Evolutionary conservation across 2,113 vertebrate genomes (phyloP).

Genomic region (Elgaria multicarinata): DNA sequence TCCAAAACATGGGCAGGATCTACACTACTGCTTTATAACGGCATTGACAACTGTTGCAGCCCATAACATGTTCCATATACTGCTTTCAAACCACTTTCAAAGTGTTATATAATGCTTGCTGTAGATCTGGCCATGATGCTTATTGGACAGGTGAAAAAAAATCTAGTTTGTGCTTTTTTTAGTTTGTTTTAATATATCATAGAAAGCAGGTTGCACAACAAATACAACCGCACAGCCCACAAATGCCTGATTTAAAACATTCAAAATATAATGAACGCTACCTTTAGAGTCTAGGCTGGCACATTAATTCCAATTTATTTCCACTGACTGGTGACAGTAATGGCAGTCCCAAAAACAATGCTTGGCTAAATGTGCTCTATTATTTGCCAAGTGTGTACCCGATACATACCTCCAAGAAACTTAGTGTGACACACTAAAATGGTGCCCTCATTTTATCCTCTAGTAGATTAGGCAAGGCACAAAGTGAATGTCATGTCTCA

Average conservation of each 20-base stretch:
- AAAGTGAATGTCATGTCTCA: background rate
- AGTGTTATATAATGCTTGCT: too few species aligned
- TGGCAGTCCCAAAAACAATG: background rate
- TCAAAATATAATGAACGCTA: background rate
- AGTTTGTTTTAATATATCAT: background rate
- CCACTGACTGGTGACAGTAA: background rate
- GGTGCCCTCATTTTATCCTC: background rate
- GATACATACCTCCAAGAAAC: background rate
- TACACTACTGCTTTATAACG: too few species aligned
- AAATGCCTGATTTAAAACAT: background rate
- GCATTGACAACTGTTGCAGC: too few species aligned
- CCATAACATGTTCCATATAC: too few species aligned
- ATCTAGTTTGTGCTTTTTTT: background rate
- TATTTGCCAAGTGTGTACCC: background rate
- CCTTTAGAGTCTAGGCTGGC: background rate
- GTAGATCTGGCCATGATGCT: too few species aligned
- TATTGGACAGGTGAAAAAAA: background rate
- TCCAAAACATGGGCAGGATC: too few species aligned
- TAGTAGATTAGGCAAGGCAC: background rate
- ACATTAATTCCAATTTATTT: background rate
- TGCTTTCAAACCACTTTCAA: too few species aligned
- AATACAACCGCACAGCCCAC: background rate
- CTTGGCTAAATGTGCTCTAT: background rate
- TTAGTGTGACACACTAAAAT: background rate
- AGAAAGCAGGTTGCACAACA: background rate